These are phyloP conservation scores for Anguilla pacifica DNA, from an alignment of 2,797 vertebrate species.

Conservation along the genomic window DNA sequence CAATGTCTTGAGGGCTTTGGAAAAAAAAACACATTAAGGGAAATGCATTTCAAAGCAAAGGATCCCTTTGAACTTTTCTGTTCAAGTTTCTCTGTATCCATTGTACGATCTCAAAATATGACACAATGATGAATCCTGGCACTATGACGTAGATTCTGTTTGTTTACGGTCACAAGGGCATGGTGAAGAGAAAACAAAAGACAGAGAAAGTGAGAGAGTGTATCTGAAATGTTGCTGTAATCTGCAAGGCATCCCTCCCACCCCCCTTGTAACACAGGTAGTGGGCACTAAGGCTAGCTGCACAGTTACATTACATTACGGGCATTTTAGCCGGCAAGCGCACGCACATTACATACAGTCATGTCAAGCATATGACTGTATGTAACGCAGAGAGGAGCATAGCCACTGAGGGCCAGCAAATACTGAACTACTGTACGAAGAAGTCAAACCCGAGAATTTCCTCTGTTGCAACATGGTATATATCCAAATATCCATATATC, in stretches of 20 bases:
- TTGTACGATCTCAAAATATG: neutral
- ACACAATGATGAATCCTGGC: neutral
- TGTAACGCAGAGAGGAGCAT: neutral
- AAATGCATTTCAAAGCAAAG: constrained; percentile 1
- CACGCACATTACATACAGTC: neutral
- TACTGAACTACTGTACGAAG: neutral
- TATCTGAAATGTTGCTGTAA: neutral
- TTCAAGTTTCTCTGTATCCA: neutral
- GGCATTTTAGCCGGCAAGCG: neutral
- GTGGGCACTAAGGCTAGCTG: neutral
- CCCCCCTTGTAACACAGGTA: too few relatives aligned
- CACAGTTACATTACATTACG: neutral
- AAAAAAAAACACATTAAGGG: neutral
- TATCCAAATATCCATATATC: neutral
- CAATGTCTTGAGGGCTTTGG: neutral
- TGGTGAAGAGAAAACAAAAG: neutral
- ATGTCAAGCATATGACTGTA: neutral
- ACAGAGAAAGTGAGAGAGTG: neutral
- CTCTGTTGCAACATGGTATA: neutral
- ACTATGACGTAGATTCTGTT: neutral
- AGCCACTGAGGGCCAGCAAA: neutral
- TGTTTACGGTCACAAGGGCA: neutral
- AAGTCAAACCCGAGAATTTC: neutral
- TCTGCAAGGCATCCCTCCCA: too few relatives aligned
- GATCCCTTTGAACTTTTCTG: neutral